Conservation (phyloP, 1,140 invertebrate species). For the Rhopalosiphum padi region DNA sequence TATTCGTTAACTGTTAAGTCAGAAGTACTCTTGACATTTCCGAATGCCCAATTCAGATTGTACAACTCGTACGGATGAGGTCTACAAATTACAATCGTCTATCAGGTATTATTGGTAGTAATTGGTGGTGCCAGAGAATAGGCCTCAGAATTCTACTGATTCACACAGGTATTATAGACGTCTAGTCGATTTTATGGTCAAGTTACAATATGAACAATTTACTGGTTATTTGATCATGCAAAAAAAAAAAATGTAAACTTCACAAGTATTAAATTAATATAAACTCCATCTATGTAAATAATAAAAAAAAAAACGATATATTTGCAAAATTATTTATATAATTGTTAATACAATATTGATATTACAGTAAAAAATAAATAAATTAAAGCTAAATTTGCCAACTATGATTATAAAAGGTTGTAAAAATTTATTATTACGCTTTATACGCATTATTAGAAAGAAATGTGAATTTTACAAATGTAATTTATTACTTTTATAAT, state of each 20-base stretch:
- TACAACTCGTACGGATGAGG: neutral
- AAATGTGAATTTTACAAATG: neutral
- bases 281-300: neutral
- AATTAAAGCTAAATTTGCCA: neutral
- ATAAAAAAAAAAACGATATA: neutral
- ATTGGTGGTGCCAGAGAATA: neutral
- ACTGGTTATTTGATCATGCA: neutral
- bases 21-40: too few species aligned
- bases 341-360: neutral
- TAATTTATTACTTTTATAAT: neutral
- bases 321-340: neutral
- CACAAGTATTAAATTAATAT: neutral
- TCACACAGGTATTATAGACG: neutral
- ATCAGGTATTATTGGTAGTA: neutral
- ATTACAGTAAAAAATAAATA: neutral
- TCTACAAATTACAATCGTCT: neutral
- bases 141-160: neutral
- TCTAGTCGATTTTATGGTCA: neutral
- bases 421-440: neutral
- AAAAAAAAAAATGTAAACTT: neutral
- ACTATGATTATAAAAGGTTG: neutral
- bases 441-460: neutral
- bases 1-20: too few species aligned
- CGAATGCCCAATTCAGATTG: too few species aligned
- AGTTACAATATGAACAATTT: neutral